Evolutionary conservation across 1,140 invertebrate species (phyloP).

Genomic region (Drosophila bipectinata): DNA sequence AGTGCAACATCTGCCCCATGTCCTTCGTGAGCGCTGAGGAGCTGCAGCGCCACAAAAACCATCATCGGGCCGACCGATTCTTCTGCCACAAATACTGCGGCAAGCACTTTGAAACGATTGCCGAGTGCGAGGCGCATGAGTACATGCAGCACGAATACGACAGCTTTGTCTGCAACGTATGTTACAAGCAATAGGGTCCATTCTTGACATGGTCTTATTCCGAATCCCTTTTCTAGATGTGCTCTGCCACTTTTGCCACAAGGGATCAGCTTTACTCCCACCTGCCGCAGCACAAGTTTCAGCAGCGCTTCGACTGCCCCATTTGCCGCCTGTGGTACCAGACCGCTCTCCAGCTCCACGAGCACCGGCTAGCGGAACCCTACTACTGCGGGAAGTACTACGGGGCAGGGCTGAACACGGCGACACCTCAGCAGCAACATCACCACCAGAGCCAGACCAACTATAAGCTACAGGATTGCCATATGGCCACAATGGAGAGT

Average conservation of each 20-base stretch:
- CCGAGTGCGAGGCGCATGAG: slow-evolving; percentile 75
- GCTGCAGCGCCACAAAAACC: slow-evolving; percentile 64
- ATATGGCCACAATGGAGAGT: slow-evolving; percentile 77
- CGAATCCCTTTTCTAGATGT: slow-evolving; percentile 54
- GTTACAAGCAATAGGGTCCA: not conserved
- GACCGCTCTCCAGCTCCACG: slow-evolving; percentile 67
- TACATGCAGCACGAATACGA: slow-evolving; percentile 81
- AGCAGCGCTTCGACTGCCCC: slow-evolving; percentile 75
- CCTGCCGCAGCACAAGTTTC: slow-evolving; percentile 73
- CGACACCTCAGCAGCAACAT: slow-evolving; percentile 40
- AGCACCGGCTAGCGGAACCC: slow-evolving; percentile 72
- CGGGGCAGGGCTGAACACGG: slow-evolving; percentile 24
- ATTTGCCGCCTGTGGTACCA: slow-evolving; percentile 79
- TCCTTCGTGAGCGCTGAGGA: slow-evolving; percentile 76
- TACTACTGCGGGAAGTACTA: slow-evolving; percentile 81
- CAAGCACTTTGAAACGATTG: slow-evolving; percentile 72
- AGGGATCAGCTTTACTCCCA: slow-evolving; percentile 71
- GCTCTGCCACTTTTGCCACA: slow-evolving; percentile 62
- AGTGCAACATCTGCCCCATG: slow-evolving; percentile 79
- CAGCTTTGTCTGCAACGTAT: slow-evolving; percentile 79
- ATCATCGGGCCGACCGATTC: slow-evolving; percentile 69
- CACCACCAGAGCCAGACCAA: slow-evolving; percentile 52
- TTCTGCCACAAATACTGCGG: slow-evolving; percentile 82
- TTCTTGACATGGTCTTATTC: not conserved
- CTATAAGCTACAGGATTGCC: slow-evolving; percentile 75